phyloP scores from a whole-genome alignment of 2,888 invertebrate genomes.

The Tolmerus cingulatus region DNA sequence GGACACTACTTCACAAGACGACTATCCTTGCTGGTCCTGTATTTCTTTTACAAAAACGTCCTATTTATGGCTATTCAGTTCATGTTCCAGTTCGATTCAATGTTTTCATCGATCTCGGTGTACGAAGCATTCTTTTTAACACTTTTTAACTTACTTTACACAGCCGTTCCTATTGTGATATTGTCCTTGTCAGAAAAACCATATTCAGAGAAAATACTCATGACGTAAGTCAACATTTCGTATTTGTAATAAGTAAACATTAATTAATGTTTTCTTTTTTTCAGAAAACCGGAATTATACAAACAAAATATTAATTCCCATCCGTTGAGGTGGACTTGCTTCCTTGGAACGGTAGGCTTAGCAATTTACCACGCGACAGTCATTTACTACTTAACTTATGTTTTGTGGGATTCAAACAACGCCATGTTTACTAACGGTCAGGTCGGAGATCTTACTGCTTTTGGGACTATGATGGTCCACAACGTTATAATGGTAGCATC shows the following conservation, averaged over 20 bases:
- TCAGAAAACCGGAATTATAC: slow-evolving; percentile 75
- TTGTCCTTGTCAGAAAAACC: slow-evolving; percentile 81
- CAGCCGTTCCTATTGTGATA: slow-evolving; percentile 76
- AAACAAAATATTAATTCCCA: slow-evolving; percentile 70
- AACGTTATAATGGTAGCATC: slow-evolving; percentile 68
- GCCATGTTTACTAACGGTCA: slow-evolving; percentile 66
- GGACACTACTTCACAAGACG: slow-evolving; percentile 85
- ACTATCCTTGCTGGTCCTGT: slow-evolving; percentile 77
- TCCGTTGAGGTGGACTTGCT: slow-evolving; percentile 70
- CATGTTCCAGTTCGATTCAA: slow-evolving; percentile 67
- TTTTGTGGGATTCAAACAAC: slow-evolving; percentile 63
- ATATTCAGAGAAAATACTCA: slow-evolving; percentile 66
- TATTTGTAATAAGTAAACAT: background rate
- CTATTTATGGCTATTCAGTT: slow-evolving; percentile 74
- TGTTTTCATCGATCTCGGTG: slow-evolving; percentile 71
- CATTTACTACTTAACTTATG: slow-evolving; percentile 68
- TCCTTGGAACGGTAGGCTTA: slow-evolving; percentile 69
- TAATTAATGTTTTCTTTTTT: slow-evolving; percentile 34
- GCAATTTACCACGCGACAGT: slow-evolving; percentile 72
- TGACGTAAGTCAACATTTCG: slow-evolving; percentile 59
- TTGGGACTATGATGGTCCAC: slow-evolving; percentile 70
- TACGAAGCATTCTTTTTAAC: slow-evolving; percentile 80
- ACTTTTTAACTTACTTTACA: slow-evolving; percentile 78
- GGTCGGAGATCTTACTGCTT: slow-evolving; percentile 67
- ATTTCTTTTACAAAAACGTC: slow-evolving; percentile 88